Conservation (phyloP, 2,888 invertebrate genomes). For the Leistus spinibarbis region DNA sequence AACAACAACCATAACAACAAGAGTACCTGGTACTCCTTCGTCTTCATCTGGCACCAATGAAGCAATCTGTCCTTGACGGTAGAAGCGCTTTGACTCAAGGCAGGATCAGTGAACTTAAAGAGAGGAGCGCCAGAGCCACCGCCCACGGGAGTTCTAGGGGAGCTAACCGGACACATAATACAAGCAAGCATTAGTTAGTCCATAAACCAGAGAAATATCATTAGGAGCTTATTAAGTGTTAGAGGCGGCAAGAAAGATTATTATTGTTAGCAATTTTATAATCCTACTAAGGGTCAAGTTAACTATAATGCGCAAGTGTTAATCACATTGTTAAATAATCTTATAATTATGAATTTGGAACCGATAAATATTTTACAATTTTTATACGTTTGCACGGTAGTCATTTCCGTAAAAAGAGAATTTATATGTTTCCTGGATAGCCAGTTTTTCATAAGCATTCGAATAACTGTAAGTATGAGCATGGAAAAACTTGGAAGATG, state of each 20-base stretch:
- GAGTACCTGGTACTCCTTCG: slow-evolving; percentile 94
- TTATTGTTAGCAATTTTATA: background rate
- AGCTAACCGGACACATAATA: slow-evolving; percentile 58
- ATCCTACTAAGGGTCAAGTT: background rate
- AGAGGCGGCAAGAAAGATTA: background rate
- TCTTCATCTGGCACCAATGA: slow-evolving; percentile 97
- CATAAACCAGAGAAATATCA: background rate
- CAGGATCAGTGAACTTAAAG: slow-evolving; percentile 91
- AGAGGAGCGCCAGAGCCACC: slow-evolving; percentile 69
- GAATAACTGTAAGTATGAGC: background rate
- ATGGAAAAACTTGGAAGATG: background rate
- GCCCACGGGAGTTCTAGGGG: slow-evolving; percentile 72
- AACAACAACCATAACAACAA: slow-evolving; percentile 23
- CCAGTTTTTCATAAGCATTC: background rate
- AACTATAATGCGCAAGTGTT: background rate
- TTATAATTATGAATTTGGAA: no score
- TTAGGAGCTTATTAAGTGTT: background rate
- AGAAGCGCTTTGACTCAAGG: slow-evolving; percentile 88
- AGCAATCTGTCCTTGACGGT: slow-evolving; percentile 96
- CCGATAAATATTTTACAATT: no score
- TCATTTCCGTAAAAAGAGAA: no score
- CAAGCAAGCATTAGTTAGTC: slow-evolving; percentile 46
- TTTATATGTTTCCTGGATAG: background rate
- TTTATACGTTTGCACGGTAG: no score
- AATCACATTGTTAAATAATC: background rate